Base-by-base conservation (phyloP, 2,888 invertebrate genomes). In the Ectemnius cavifrons region DNA sequence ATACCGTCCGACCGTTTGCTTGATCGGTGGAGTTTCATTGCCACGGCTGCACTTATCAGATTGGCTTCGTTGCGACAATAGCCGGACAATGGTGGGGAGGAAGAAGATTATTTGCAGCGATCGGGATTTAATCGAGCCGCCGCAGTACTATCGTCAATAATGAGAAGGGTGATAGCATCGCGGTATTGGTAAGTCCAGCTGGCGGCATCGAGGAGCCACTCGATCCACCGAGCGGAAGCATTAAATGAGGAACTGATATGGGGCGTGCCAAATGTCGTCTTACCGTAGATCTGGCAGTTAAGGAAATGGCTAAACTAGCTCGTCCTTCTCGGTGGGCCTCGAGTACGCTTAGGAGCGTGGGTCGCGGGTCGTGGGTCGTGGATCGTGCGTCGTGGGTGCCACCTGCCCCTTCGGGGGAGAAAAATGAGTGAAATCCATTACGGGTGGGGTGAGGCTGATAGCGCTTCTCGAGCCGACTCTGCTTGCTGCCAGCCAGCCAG, bases 371-470 rank as follows among this genome's bases (percentile, higher is more conserved):
- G 77, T 3, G 23, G 23, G 3, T 23, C 23, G 23, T 23, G 23
- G 23, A 0, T 23, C 3, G 23, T 23, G 23, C 0, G 3, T 23
- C 23, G 23, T 23, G 23, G 3, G 3, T 23, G 37, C 37, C 37
- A 37, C 8, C 37, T 37, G 8, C 81, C 84, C 82, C 84, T 84
- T 84, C 81, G 85, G 86, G 88, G 88, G 89, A 90, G 90, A 90
- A 91, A 91, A 91, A 91, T 91, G 90, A 90, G 91, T 88, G 89
- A 91, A 91, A 91, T 91, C 90, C 91, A 89, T 89, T 89, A 88
- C 88, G 85, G 86, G 23, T 23, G 23, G 23, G 23, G 3, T 23
- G 23, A 23, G 87, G 85, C 79, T 79, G 80, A 84, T 84, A 81
- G 81, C 37, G 37, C 37, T 37, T 37, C 37, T 37, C 37, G 37